These are phyloP conservation scores for Spea multiplicata DNA, from an alignment of 2,113 vertebrate genomes.

Conservation along the genomic window DNA sequence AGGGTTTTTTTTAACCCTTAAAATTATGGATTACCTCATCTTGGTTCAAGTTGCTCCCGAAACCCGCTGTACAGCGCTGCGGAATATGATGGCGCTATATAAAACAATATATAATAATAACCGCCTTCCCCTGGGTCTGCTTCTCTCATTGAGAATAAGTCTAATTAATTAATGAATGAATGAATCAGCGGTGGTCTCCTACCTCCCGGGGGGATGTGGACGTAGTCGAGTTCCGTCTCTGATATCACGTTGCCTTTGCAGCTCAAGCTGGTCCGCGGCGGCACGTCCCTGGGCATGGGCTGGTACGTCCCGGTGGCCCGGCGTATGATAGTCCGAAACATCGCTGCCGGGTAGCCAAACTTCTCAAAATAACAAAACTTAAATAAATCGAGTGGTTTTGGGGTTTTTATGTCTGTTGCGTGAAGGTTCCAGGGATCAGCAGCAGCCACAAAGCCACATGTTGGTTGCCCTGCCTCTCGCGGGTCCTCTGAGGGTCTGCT, in stretches of 20 bases:
- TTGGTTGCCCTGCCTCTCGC: not conserved
- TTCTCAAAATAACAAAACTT: not conserved
- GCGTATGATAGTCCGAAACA: slow-evolving; percentile 69
- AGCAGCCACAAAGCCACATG: not conserved
- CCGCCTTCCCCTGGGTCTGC: no score
- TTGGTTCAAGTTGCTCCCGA: no score
- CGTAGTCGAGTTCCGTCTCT: slow-evolving; percentile 81
- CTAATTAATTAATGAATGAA: no score
- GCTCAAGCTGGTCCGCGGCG: slow-evolving; percentile 70
- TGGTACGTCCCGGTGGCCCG: slow-evolving; percentile 61
- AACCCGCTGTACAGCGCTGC: no score
- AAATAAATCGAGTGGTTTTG: not conserved
- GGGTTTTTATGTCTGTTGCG: no score
- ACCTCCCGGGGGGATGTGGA: slow-evolving; percentile 86
- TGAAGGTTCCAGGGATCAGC: not conserved
- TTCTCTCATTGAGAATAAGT: no score
- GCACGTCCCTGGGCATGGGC: slow-evolving; percentile 70
- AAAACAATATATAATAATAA: no score
- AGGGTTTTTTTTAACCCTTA: no score
- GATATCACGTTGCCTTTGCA: slow-evolving; percentile 85
- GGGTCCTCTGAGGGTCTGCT: not conserved
- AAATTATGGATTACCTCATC: no score
- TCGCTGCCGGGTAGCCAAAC: slow-evolving; percentile 37
- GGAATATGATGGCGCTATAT: no score
- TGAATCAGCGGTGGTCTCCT: slow-evolving; percentile 57